Evolutionary conservation across 1,140 invertebrate species (phyloP), one percentile per base, ranked within the genome.

Genomic region (Cyphomyrmex costatus): DNA sequence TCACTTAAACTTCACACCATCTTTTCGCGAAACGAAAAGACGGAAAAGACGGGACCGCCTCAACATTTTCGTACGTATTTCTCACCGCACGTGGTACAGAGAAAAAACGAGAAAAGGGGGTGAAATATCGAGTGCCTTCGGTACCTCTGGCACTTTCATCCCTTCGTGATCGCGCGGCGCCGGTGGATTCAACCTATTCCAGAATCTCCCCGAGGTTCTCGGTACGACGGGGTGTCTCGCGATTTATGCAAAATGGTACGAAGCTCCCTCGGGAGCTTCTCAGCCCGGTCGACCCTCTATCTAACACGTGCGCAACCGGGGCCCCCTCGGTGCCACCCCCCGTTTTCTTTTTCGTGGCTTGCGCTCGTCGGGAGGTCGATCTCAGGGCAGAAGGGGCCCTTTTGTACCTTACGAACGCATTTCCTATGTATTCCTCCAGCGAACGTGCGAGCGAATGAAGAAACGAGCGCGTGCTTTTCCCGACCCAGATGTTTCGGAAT

Each of bases 181-280:
- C 66, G 78, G 56, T 88, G 71, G 79, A 88, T 93, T 89, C 89
- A 89, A 92, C 86, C 89, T 92, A 93, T 93, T 92, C 86, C 84
- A 85, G 85, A 90, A 92, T 92, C 92, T 93, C 92, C 91, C 89
- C 83, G 88, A 91, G 90, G 90, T 91, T 91, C 86, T 73, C n/a
- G 68, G 63, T 85, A 77, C 86, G 66, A 87, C 92, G 91, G 94
- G 93, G 94, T 95, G 93, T 94, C 93, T 95, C 92, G 94, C 94
- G 94, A 95, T 94, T 95, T 95, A 95, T 95, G 94, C 94, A 95
- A 95, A 95, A 94, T 94, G 93, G 92, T 93, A 93, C 92, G 93
- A 88, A 92, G 92, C 93, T 94, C 94, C 94, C 94, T 65, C 53
- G 94, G 93, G 94, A 95, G 92, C 87, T 93, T 85, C 90, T 92